These are phyloP conservation scores for Aplodontia rufa DNA, from an alignment of 2,113 vertebrate genomes.

Conservation along the genomic window DNA sequence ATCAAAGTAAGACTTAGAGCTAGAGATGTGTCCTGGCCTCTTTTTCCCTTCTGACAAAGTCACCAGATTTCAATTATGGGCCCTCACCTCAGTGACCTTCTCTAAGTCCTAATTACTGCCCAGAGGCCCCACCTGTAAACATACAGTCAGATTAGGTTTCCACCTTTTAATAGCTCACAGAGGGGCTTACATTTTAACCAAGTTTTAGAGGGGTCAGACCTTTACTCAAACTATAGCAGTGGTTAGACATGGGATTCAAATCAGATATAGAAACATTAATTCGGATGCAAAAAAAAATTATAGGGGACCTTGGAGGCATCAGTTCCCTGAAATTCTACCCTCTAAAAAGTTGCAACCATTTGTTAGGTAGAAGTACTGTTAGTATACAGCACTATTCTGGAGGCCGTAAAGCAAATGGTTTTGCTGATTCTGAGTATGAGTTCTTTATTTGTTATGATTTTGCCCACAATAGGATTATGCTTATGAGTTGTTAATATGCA, in stretches of 20 bases:
- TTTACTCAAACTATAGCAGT: background rate
- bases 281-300: background rate
- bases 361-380: background rate
- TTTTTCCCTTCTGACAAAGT: background rate
- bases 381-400: background rate
- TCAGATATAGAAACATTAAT: background rate
- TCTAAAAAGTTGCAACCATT: background rate
- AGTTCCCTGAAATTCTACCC: background rate
- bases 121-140: background rate
- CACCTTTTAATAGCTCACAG: background rate
- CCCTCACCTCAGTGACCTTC: rapidly evolving
- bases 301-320: background rate
- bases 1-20: background rate
- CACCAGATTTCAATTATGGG: background rate
- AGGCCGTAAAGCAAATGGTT: background rate
- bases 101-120: background rate
- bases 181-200: background rate
- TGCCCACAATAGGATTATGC: background rate
- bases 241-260: background rate
- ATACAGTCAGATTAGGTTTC: background rate
- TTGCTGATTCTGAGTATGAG: background rate
- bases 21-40: background rate
- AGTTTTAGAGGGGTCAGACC: background rate
- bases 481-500: background rate
- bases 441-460: background rate